Evolutionary conservation across 2,888 invertebrate genomes (phyloP).

Genomic region (Agrenia bidenticulata): DNA sequence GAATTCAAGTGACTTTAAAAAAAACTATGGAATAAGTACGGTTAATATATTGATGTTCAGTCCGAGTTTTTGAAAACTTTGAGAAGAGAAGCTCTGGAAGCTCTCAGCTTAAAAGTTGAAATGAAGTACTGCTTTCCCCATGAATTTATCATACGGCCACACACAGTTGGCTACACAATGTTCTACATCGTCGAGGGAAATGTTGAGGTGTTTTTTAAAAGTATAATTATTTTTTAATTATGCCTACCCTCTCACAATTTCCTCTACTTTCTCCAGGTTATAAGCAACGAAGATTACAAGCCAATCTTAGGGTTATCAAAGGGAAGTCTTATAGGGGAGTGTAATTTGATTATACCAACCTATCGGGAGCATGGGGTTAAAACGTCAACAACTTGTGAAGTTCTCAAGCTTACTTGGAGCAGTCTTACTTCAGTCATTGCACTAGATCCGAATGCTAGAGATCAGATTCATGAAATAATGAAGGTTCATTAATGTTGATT

Average conservation of each 20-base stretch:
- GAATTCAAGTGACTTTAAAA: no score
- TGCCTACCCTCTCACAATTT: no score
- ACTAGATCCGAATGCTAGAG: slow-evolving; percentile 7
- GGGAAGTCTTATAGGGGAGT: slow-evolving; percentile 31
- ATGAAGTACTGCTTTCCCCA: slow-evolving; percentile 28
- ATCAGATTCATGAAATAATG: slow-evolving; percentile 17
- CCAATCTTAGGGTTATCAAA: slow-evolving; percentile 23
- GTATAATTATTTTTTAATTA: neutral
- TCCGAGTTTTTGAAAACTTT: slow-evolving; percentile 29
- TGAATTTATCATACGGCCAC: slow-evolving; percentile 33
- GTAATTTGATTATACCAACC: slow-evolving; percentile 24
- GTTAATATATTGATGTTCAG: no score
- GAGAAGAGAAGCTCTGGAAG: slow-evolving; percentile 21
- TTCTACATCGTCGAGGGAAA: slow-evolving; percentile 27
- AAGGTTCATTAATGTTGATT: slow-evolving; percentile 13
- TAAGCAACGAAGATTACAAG: slow-evolving; percentile 22
- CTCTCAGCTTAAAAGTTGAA: slow-evolving; percentile 13
- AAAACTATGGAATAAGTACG: no score
- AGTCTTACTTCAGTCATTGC: slow-evolving; percentile 4
- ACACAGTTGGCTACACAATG: slow-evolving; percentile 16
- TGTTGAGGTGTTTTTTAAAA: slow-evolving; percentile 27
- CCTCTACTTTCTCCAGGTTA: slow-evolving; percentile 14
- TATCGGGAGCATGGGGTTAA: slow-evolving; percentile 29
- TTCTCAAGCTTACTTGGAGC: slow-evolving; percentile 13
- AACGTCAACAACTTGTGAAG: slow-evolving; percentile 30